Percentiles rank a stretch among this genome's conserved stretches.
These are phyloP conservation scores for Casuarius casuarius DNA, from an alignment of 2,113 vertebrate genomes.

Conservation along the genomic window DNA sequence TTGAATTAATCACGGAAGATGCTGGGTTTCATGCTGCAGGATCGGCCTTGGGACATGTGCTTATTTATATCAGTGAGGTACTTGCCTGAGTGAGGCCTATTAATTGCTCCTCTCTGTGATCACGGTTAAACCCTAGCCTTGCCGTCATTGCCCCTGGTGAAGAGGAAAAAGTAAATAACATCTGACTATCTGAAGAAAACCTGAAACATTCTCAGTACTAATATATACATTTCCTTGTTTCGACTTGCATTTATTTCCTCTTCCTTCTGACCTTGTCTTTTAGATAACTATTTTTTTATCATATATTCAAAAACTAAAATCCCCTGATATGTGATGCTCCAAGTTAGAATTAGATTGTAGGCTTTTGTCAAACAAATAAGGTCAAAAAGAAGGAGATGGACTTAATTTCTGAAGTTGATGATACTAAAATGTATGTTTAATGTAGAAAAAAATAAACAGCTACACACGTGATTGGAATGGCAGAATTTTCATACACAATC, in stretches of 20 bases:
- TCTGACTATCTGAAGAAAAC: neutral
- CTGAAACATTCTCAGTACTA: neutral
- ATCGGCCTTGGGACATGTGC: neutral
- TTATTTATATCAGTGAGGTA: neutral
- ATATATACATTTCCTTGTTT: neutral
- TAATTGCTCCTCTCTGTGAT: neutral
- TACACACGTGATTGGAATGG: neutral
- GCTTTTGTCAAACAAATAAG: neutral
- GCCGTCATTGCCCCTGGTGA: neutral
- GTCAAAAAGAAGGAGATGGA: neutral
- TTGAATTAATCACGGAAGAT: neutral
- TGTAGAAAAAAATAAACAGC: neutral
- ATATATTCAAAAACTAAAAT: neutral
- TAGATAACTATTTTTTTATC: neutral
- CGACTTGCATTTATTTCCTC: neutral
- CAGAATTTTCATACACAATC: neutral
- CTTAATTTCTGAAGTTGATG: neutral
- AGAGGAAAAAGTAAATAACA: neutral
- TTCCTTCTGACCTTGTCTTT: neutral
- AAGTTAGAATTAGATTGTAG: neutral
- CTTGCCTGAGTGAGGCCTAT: accelerated
- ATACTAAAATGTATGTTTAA: neutral
- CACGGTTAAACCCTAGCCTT: neutral
- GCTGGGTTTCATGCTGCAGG: neutral
- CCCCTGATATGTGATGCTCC: accelerated